These are phyloP conservation scores for Meteorus colon DNA, from an alignment of 2,888 invertebrate species.

Conservation along the genomic window DNA sequence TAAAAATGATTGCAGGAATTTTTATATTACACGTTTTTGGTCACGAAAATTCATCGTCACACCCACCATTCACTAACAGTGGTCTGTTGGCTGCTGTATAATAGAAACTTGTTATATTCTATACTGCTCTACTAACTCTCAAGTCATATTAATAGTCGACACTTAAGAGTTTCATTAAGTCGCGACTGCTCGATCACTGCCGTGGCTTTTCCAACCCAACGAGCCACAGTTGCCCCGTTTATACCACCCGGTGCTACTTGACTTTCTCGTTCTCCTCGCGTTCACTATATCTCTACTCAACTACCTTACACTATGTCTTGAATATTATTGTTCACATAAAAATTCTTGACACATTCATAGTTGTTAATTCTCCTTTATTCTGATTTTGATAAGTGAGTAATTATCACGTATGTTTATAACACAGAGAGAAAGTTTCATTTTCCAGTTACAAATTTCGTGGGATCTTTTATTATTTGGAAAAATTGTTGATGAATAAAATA, in stretches of 20 bases:
- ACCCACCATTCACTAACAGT: conserved; percentile 19
- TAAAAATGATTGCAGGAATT: not conserved
- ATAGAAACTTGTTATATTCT: conserved; percentile 54
- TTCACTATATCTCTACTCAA: not conserved
- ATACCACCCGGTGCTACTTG: conserved; percentile 38
- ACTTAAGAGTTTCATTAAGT: conserved; percentile 72
- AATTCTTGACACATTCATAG: conserved; percentile 5
- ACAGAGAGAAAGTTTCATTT: no score
- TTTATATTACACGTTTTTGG: not conserved
- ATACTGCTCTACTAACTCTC: conserved; percentile 60
- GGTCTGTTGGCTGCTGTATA: conserved; percentile 31
- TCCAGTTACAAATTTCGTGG: no score
- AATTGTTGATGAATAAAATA: no score
- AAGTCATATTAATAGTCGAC: conserved; percentile 71
- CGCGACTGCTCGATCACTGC: conserved; percentile 70
- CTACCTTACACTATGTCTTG: conserved; percentile 10
- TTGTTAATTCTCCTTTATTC: not conserved
- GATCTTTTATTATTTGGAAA: no score
- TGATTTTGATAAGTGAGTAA: not conserved
- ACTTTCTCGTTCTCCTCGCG: conserved; percentile 22
- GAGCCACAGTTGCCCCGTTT: conserved; percentile 40
- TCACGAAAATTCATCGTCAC: conserved; percentile 8
- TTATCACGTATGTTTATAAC: no score
- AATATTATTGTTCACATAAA: not conserved
- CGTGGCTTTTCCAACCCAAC: conserved; percentile 37